Evolutionary conservation across 1,140 invertebrate genomes (phyloP).

Genomic region (Leguminivora glycinivorella): DNA sequence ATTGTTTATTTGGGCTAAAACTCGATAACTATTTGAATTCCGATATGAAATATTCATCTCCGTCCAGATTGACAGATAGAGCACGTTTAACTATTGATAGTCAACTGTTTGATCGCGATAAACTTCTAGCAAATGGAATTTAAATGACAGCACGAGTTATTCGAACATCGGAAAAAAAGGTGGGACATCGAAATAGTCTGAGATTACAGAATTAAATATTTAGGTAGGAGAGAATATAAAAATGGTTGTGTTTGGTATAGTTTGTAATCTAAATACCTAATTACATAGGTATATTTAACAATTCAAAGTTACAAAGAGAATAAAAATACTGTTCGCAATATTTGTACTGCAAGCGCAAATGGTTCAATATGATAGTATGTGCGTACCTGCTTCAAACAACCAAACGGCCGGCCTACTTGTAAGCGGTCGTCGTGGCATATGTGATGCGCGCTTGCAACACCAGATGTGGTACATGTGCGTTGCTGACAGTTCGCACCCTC

Average conservation of each 20-base stretch:
- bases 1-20: neutral
- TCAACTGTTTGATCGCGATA: conserved; percentile 24
- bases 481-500: too few species aligned
- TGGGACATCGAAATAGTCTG: neutral
- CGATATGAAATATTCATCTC: conserved; percentile 25
- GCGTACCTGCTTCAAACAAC: too few species aligned
- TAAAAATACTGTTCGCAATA: too few species aligned
- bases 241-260: neutral
- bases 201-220: neutral
- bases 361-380: too few species aligned
- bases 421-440: too few species aligned
- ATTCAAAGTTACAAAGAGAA: neutral
- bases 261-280: neutral
- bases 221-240: neutral
- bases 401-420: too few species aligned
- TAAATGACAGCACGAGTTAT: conserved; percentile 1
- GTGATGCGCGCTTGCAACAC: too few species aligned
- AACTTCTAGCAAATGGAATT: neutral
- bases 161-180: neutral
- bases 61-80: conserved; percentile 20
- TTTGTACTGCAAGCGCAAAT: too few species aligned
- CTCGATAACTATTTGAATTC: conserved; percentile 21
- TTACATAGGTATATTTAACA: neutral
- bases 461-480: too few species aligned
- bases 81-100: conserved; percentile 24